phyloP scores from a whole-genome alignment of 2,888 invertebrate genomes.

The Mimas tiliae region DNA sequence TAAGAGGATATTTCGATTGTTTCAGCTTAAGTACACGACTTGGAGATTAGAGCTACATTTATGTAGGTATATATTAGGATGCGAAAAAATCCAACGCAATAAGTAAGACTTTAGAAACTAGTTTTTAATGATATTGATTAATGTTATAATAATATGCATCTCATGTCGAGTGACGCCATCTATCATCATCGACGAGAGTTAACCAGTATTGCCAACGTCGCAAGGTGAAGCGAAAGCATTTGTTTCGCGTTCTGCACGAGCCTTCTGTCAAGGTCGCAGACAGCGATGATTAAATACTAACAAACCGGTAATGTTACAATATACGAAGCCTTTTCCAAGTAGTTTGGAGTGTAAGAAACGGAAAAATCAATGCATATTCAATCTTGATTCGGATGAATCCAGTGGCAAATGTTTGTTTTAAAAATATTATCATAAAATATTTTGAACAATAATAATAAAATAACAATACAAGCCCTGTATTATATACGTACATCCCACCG shows the following conservation, averaged over 20 bases:
- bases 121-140: neutral
- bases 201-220: constrained; percentile 27
- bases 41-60: no score
- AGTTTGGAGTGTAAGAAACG: constrained; percentile 1
- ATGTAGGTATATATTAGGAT: no score
- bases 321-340: neutral
- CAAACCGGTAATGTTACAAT: constrained; percentile 23
- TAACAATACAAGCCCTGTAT: no score
- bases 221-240: constrained; percentile 53
- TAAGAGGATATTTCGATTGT: no score
- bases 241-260: constrained; percentile 46
- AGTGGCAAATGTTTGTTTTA: neutral
- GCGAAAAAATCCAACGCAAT: no score
- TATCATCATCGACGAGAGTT: constrained; percentile 3
- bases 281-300: constrained; percentile 25
- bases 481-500: no score
- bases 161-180: constrained; percentile 2
- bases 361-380: neutral
- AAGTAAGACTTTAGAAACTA: no score
- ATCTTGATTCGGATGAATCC: neutral
- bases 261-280: constrained; percentile 46
- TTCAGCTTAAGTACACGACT: no score
- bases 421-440: no score
- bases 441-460: no score
- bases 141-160: neutral